phyloP scores from a whole-genome alignment of 2,113 vertebrate genomes.

The Eurystomus gularis region DNA sequence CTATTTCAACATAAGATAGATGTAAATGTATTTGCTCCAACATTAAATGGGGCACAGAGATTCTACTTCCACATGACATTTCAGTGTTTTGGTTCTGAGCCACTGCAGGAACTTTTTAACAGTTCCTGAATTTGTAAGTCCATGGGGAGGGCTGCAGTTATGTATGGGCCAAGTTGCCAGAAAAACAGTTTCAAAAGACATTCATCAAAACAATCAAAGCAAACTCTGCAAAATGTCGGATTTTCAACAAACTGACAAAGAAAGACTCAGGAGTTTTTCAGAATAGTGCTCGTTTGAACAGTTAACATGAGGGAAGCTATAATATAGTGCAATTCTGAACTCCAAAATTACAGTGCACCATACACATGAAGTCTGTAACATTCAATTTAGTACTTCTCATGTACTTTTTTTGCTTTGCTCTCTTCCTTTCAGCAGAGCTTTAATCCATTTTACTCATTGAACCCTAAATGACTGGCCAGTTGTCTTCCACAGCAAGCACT shows the following conservation, averaged over 20 bases:
- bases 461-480: background rate
- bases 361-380: background rate
- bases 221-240: background rate
- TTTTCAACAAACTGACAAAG: background rate
- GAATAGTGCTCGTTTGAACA: background rate
- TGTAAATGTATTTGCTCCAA: background rate
- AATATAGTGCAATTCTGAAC: background rate
- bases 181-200: background rate
- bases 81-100: background rate
- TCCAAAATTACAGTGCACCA: background rate
- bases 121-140: background rate
- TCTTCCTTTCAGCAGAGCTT: background rate
- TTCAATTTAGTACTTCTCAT: background rate
- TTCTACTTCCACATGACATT: background rate
- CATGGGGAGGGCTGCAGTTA: background rate
- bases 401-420: background rate
- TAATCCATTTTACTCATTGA: background rate
- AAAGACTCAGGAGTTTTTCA: background rate
- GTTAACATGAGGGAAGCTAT: background rate
- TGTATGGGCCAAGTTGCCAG: background rate
- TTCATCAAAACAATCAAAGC: background rate
- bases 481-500: background rate
- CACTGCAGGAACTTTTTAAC: background rate
- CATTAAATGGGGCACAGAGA: background rate
- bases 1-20: fast-evolving